phyloP scores from a whole-genome alignment of 1,140 invertebrate genomes.

The Drosophila novamexicana region DNA sequence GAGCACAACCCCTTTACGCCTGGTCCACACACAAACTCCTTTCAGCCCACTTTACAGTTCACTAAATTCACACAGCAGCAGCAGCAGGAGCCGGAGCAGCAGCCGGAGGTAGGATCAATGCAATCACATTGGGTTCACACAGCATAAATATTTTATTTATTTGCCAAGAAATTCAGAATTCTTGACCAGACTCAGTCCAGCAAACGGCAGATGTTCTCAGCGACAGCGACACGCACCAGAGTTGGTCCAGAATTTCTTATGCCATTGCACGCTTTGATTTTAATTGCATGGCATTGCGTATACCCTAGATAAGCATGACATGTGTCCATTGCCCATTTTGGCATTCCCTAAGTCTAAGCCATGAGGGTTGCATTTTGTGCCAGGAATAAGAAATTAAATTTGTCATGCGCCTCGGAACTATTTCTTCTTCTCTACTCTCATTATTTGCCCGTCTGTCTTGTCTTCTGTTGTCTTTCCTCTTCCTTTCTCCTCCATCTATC shows the following conservation, averaged over 20 bases:
- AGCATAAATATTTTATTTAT: constrained; percentile 3
- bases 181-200: constrained; percentile 53
- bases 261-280: constrained; percentile 78
- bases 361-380: constrained; percentile 41
- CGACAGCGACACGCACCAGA: constrained; percentile 17
- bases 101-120: constrained; percentile 14
- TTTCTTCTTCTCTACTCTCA: constrained; percentile 29
- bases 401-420: constrained; percentile 68
- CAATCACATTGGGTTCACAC: constrained; percentile 28
- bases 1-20: constrained; percentile 49
- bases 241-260: constrained; percentile 46
- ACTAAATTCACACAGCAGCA: constrained; percentile 51
- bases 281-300: constrained; percentile 59
- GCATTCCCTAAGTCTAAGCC: constrained; percentile 23
- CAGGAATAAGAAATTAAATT: constrained; percentile 79
- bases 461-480: background rate
- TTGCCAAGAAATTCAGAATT: background rate
- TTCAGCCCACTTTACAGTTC: constrained; percentile 66
- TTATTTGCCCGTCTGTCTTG: constrained; percentile 26
- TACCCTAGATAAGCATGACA: constrained; percentile 54
- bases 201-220: constrained; percentile 50
- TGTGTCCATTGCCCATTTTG: constrained; percentile 62
- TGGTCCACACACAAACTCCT: constrained; percentile 34
- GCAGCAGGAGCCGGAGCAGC: background rate
- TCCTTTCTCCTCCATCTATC: background rate